Conservation (phyloP, 53 echinoderm and acorn worm genomes). For the Arbacia lixula region DNA sequence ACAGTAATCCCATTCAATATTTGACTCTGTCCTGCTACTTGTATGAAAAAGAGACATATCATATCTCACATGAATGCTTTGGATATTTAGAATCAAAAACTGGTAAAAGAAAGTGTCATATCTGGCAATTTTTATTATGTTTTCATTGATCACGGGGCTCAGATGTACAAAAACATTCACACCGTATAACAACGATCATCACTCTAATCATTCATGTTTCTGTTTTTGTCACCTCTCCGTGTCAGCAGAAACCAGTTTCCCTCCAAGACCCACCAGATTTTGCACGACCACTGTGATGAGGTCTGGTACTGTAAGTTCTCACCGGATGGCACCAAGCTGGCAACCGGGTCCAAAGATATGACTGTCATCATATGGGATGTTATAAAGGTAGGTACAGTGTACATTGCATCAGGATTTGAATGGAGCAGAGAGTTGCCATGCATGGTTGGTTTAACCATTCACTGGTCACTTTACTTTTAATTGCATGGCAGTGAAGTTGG, state of each 20-base stretch:
- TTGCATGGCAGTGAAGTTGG: too few relatives aligned
- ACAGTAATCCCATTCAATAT: too few relatives aligned
- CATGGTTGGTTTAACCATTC: background rate
- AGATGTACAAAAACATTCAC: too few relatives aligned
- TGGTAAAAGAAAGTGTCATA: too few relatives aligned
- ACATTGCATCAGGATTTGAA: background rate
- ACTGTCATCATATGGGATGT: slow-evolving; percentile 99
- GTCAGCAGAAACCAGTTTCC: slow-evolving; percentile 90
- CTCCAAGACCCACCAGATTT: slow-evolving; percentile 90
- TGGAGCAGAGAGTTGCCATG: background rate
- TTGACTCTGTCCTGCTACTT: too few relatives aligned
- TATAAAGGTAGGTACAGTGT: slow-evolving; percentile 76
- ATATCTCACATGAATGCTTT: too few relatives aligned
- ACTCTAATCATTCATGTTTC: background rate
- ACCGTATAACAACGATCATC: too few relatives aligned
- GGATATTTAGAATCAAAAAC: too few relatives aligned
- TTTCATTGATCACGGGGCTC: too few relatives aligned
- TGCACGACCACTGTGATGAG: slow-evolving; percentile 97
- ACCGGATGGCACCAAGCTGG: slow-evolving; percentile 94
- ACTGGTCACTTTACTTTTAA: background rate
- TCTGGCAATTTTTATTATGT: too few relatives aligned
- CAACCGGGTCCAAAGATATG: slow-evolving; percentile 99
- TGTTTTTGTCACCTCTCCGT: background rate
- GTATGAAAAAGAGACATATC: too few relatives aligned
- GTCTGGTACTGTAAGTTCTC: slow-evolving; percentile 99